Base-by-base conservation (phyloP, 2,888 invertebrate species). In the Nymphalis urticae region DNA sequence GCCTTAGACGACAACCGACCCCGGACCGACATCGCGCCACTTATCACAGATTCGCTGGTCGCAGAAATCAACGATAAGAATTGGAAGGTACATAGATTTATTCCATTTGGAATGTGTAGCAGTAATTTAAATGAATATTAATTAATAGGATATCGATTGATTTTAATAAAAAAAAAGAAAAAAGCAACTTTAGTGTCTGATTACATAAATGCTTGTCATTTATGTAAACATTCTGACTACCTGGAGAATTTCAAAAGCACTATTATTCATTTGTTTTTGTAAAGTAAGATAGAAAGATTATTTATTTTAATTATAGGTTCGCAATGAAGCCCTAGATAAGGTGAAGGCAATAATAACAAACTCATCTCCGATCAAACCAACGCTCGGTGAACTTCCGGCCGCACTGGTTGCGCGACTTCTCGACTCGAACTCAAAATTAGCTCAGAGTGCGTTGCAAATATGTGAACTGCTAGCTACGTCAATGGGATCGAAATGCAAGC, bases 341-440 rank as follows among this genome's bases (percentile, higher is more conserved):
- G 89, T 97, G 19, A 94, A 93, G 67, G 93, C 93, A 0, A 95
- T 97, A 54, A 90, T 98, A 48, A 94, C 89, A 21, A 97, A 95
- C 64, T 96, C 97, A 0, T 95, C 96, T 75, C 95, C 96, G 10
- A 97, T 99, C 73, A 97, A 97, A 77, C 91, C 97, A 0, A 95
- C 95, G 19, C 93, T 99, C 53, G 98, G 98, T 0, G 97, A 97
- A 81, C 87, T 98, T 50, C 96, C 97, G 0, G 95, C 96, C 64
- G 96, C 96, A 0, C 85, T 99, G 16, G 95, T 95, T 0, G 94
- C 95, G 0, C 94, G 98, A 1, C 90, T 98, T 19, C 90, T 95
- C 0, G 99, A 99, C 84, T 97, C 98, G 60, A 99, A 99, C 90
- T 97, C 97, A 32, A 98, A 97, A 86, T 94, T 99, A 74, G 97